Evolutionary conservation across 1,140 invertebrate genomes (phyloP), one percentile per base, ranked within the genome.

Genomic region (Druon quercuslanigerum): DNA sequence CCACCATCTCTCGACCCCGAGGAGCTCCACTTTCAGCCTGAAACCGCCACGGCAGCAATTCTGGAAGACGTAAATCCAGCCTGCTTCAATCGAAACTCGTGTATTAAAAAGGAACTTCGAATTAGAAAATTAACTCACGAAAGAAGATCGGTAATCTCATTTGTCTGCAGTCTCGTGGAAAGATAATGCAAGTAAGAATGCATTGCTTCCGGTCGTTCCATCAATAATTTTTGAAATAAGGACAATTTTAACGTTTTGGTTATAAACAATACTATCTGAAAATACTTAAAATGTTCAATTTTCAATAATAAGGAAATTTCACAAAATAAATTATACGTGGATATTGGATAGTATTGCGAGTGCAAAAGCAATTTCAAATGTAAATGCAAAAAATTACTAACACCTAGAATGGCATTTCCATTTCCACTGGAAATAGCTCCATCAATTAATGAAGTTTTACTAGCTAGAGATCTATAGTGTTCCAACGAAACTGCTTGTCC

Each of bases 381-480:
- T 46, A 11, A 46, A 46, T 46, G 25, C 7, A 7, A 46, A 11
- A 46, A 73, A 71, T 51, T 71, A 81, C 85, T 79, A 85, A 93
- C 92, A 74, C 91, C 88, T 74, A 93, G 83, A 83, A 92, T 93
- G 19, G 92, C 90, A 87, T 93, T 92, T 81, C 92, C 93, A 90
- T 93, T 90, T 56, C 92, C 92, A 73, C 86, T 88, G 72, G 82
- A 82, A 52, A 93, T 89, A n/a, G 92, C 91, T 71, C 87, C 87
- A 83, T 92, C 91, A 11, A 93, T 84, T 12, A 93, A 79, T 12
- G 88, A 80, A 75, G 90, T 92, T 87, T 93, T 93, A 78, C 87
- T 90, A n/a, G 84, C 83, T 12, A 92, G 79, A 50, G 92, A 92
- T 81, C 90, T 92, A 78, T 92, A 93, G n/a, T 88, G 82, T 83